Base-by-base conservation (phyloP, 1,140 invertebrate genomes). In the Gryon sp. region DNA sequence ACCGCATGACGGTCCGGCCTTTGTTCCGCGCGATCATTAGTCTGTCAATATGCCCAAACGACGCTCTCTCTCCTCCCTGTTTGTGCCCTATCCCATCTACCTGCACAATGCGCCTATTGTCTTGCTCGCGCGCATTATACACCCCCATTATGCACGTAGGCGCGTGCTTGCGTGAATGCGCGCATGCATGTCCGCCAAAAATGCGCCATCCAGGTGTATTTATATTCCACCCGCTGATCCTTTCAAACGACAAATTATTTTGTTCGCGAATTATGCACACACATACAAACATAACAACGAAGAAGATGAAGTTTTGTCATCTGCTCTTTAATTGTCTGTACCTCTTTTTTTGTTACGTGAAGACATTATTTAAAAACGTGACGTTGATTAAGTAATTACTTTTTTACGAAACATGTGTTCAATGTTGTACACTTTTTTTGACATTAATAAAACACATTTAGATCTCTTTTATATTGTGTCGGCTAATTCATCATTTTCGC, bases 21-120 rank as follows among this genome's bases (percentile, higher is more conserved):
- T 88, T 88, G 87, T 88, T 88, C 83, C 77, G 59, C 68, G 78
- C 80, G 84, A 87, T 88, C 87, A 87, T 88, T 88, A 88, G 86
- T 88, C 87, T 88, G 86, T 87, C 87, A 88, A 88, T 88, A 88
- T 88, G 85, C 86, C 83, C 80, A 86, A 88, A 86, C 86, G 82
- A 86, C 83, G 86, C 83, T 62, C 75, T 53, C 53, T 68, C 28
- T 36, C 59, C 11, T 20, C 63, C 18, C 63, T 43, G 60, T 40
- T 18, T 52, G 32, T 59, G 65, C 52, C 41, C 68, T 76, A 65
- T 55, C 72, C 73, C 81, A 82, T 80, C 84, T 86, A 85, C 83
- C 84, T 84, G 84, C 82, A 87, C 86, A 87, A 88, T 87, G 84
- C 82, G 45, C 75, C 86, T 79, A 87, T 88, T 88, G 87, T 88